Conservation (phyloP, 53 echinoderm and acorn worm genomes). For the Apostichopus leukothele region DNA sequence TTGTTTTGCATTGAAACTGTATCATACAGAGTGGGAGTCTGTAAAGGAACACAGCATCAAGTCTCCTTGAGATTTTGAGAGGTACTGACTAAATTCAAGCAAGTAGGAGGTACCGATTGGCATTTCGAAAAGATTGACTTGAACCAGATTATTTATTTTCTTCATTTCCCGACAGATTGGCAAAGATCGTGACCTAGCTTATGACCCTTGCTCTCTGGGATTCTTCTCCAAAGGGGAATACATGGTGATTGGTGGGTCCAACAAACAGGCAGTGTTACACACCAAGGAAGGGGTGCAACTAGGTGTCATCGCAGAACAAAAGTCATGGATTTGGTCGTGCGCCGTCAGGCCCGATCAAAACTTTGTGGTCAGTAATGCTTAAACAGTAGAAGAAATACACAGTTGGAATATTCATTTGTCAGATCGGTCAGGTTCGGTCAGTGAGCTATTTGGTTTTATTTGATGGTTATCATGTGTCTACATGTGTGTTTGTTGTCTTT, state of each 20-base stretch:
- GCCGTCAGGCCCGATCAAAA: conserved; percentile 98
- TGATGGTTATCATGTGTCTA: no score
- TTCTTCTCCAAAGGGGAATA: conserved; percentile 91
- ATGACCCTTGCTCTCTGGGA: conserved; percentile 86
- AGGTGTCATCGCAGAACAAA: conserved; percentile 98
- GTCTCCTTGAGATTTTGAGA: no score
- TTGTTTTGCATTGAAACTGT: no score
- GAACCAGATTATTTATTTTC: background rate
- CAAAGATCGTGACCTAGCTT: conserved; percentile 77
- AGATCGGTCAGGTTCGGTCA: no score
- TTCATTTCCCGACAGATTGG: conserved; percentile 51
- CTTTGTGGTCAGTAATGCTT: conserved; percentile 80
- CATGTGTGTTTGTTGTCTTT: background rate
- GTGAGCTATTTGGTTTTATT: no score
- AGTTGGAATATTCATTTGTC: no score
- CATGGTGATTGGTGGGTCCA: conserved; percentile 90
- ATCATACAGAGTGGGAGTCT: no score
- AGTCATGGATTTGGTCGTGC: conserved; percentile 98
- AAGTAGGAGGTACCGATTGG: no score
- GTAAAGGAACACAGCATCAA: no score
- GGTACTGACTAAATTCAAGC: no score
- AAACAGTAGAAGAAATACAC: no score
- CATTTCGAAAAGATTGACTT: no score
- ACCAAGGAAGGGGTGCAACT: conserved; percentile 94
- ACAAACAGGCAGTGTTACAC: conserved; percentile 82